Base-by-base conservation (phyloP, 2,888 invertebrate genomes). In the Athetis lepigone region DNA sequence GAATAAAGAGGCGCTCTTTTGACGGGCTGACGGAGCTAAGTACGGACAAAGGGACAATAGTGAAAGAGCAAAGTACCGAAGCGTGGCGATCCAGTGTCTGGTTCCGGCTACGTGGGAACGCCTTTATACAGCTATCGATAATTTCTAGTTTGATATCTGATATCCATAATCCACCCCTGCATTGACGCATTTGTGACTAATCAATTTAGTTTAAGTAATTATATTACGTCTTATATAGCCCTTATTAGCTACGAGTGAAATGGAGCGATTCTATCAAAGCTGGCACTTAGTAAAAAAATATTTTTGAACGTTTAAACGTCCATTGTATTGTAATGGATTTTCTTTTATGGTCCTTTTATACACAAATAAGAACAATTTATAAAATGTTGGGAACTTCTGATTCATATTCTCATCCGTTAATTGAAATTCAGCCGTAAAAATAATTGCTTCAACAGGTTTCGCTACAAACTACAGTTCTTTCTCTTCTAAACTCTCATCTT, bases 51-150 rank as follows among this genome's bases (percentile, higher is more conserved):
- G 88, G 90, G 90, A 91, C 91, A 93, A 92, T 90, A 88, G 90
- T 85, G 85, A 90, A 92, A 90, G 91, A 90, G 88, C 85, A 85
- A 88, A 90, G 93, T 92, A 93, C 89, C 89, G 91, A 83, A 92
- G 92, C 94, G 92, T 92, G 91, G 92, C 92, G 85, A 90, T 91
- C 88, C 82, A 89, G 86, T 83, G 82, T 84, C 82, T 75, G 86
- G 86, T 92, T 93, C 94, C 92, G 90, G 88, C 84, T 85, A 90
- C 93, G 93, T 94, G 93, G 91, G 94, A 94, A 93, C 86, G 87
- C 85, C 88, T 88, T 87, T 89, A 89, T 87, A 88, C 87, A 82
- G 79, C 83, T 82, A 82, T 85, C 83, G 77, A 89, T 89, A 88
- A 88, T 85, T 86, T 84, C 82, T 83, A 77, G 75, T 75, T 79